These are phyloP conservation scores for Smittia aterrima DNA, from an alignment of 2,888 invertebrate genomes.

Conservation along the genomic window DNA sequence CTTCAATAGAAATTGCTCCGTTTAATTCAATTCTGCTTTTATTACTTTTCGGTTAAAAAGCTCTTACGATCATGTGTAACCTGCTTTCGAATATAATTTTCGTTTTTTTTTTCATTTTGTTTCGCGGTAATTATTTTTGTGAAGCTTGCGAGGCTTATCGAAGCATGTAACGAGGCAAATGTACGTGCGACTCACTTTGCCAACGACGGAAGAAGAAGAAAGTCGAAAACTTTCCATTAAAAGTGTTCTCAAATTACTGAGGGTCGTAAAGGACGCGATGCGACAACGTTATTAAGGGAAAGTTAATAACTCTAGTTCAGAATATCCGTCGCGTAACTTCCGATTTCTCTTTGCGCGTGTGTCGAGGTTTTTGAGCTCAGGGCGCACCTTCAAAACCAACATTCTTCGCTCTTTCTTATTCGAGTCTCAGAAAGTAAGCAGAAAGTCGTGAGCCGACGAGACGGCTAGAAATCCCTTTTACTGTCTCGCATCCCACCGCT, in stretches of 20 bases:
- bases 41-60: neutral
- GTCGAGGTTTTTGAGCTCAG: constrained; percentile 20
- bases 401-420: neutral
- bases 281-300: neutral
- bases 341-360: constrained; percentile 22
- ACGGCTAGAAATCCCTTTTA: neutral
- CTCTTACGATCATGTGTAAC: constrained; percentile 28
- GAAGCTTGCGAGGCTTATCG: neutral
- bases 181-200: neutral
- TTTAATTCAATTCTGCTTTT: constrained; percentile 35
- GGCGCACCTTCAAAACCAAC: neutral
- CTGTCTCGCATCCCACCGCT: neutral
- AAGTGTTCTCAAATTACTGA: neutral
- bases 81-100: constrained; percentile 32
- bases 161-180: neutral
- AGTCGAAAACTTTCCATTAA: constrained; percentile 2
- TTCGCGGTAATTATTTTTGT: constrained; percentile 35
- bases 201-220: neutral
- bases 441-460: neutral
- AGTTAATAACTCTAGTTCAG: neutral
- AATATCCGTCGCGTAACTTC: constrained; percentile 3
- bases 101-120: constrained; percentile 19
- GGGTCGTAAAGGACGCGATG: neutral
- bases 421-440: neutral
- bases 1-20: constrained; percentile 38